Percentiles rank a stretch among this genome's conserved stretches.
Conservation (phyloP, 2,888 invertebrate genomes). For the Epirrita christyi region DNA sequence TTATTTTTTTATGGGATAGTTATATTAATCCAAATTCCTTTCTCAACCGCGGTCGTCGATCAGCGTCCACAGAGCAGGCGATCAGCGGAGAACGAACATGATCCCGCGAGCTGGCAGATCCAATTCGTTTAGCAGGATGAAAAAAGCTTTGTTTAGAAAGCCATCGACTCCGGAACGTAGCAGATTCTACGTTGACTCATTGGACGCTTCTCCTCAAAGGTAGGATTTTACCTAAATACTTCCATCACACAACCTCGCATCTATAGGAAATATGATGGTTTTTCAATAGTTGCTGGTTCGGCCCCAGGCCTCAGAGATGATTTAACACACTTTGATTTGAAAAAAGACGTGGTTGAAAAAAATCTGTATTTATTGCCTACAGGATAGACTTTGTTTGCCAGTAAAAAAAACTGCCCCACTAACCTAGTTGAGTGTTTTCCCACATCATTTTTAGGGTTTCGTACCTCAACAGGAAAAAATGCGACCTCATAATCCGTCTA, state of each 20-base stretch:
- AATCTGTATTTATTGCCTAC: too few species aligned
- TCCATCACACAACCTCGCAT: background rate
- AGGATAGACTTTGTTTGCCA: too few species aligned
- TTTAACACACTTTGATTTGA: too few species aligned
- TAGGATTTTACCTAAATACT: slow-evolving; percentile 29
- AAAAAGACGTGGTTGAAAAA: too few species aligned
- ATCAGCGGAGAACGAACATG: background rate
- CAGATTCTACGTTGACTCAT: slow-evolving; percentile 50
- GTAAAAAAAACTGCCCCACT: too few species aligned
- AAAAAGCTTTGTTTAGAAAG: slow-evolving; percentile 23
- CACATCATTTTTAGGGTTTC: too few species aligned
- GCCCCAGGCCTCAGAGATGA: too few species aligned
- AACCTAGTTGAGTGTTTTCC: too few species aligned
- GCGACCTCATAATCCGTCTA: too few species aligned
- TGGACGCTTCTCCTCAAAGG: slow-evolving; percentile 57
- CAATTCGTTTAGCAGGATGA: slow-evolving; percentile 44
- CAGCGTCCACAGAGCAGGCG: slow-evolving; percentile 10
- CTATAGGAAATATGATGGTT: too few species aligned
- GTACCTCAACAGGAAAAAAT: too few species aligned
- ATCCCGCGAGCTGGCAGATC: slow-evolving; percentile 24
- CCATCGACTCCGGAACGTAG: slow-evolving; percentile 38
- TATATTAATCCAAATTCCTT: background rate
- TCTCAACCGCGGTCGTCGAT: background rate
- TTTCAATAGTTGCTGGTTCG: too few species aligned
- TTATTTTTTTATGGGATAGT: background rate